Evolutionary conservation across 2,888 invertebrate species (phyloP).

Genomic region (Iphiclides podalirius): DNA sequence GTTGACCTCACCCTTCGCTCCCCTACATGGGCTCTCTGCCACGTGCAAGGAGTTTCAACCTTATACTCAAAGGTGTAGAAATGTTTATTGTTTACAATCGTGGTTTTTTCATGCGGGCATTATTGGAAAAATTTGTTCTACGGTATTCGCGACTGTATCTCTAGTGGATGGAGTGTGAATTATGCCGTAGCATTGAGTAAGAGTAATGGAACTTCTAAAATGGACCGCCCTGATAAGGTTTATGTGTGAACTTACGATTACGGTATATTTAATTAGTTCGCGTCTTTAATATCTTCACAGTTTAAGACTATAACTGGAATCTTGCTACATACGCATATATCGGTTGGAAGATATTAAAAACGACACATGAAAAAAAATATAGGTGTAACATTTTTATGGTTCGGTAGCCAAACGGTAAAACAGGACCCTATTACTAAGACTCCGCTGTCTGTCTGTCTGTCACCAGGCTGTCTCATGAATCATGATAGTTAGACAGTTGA

Average conservation of each 20-base stretch:
- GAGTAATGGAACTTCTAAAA: slow-evolving; percentile 33
- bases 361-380: too few species aligned
- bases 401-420: too few species aligned
- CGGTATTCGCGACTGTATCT: slow-evolving; percentile 59
- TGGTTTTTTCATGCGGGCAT: slow-evolving; percentile 42
- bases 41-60: slow-evolving; percentile 55
- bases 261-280: not conserved
- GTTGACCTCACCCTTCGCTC: slow-evolving; percentile 53
- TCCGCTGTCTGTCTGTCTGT: too few species aligned
- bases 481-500: too few species aligned
- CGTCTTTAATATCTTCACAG: too few species aligned
- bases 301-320: too few species aligned
- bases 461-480: too few species aligned
- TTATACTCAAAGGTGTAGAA: slow-evolving; percentile 48
- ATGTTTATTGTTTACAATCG: slow-evolving; percentile 42
- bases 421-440: too few species aligned
- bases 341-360: too few species aligned
- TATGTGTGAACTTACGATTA: not conserved
- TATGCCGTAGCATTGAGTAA: slow-evolving; percentile 39
- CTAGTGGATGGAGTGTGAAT: slow-evolving; percentile 57
- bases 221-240: slow-evolving; percentile 31
- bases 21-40: slow-evolving; percentile 36
- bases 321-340: too few species aligned
- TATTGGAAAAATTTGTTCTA: slow-evolving; percentile 57
- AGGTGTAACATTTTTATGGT: too few species aligned